Base-by-base conservation (phyloP, 2,888 invertebrate genomes). In the Osmoderma eremita region DNA sequence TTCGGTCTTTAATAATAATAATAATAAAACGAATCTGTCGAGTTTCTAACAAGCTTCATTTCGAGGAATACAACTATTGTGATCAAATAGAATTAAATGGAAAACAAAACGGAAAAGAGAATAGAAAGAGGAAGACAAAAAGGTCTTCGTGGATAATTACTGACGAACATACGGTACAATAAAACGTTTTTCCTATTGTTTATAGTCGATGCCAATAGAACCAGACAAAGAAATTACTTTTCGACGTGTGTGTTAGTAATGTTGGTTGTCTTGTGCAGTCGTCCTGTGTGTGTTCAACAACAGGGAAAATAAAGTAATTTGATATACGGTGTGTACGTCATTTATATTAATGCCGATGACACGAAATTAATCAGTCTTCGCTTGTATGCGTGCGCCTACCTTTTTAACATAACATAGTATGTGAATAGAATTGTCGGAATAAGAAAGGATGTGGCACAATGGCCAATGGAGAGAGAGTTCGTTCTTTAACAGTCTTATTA, bases 401-500 rank as follows among this genome's bases (percentile, higher is more conserved):
- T 38, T n/a, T n/a, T 30, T 30, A 30, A 30, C 30, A 30, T 6
- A 30, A 30, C 30, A 30, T 30, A 30, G 41, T 53, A n/a, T 30
- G 53, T 53, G 63, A 63, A 51, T 51, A 63, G 53, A 63, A 63
- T 53, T 53, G 42, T 53, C 63, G 63, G 63, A 61, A 45, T 61
- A 61, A 45, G 30, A 61, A 61, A 61, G 58, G 58, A 61, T 61
- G 58, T 51, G 51, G 63, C 41, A 51, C 63, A 51, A 63, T 51
- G 41, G 41, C 63, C 42, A 62, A 36, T 45, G 45, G 56, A 56
- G 53, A 50, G 50, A 53, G 53, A 53, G 53, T 53, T 38, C 53
- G 63, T 53, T 63, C 53, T 53, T 53, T 42, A 63, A 63, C 62
- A 62, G 39, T 63, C 63, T 51, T 63, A 61, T 61, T 61, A 61